Evolutionary conservation across 2,797 vertebrate genomes (phyloP), one percentile per base, ranked within the genome.

Genomic region (Molossus molossus): DNA sequence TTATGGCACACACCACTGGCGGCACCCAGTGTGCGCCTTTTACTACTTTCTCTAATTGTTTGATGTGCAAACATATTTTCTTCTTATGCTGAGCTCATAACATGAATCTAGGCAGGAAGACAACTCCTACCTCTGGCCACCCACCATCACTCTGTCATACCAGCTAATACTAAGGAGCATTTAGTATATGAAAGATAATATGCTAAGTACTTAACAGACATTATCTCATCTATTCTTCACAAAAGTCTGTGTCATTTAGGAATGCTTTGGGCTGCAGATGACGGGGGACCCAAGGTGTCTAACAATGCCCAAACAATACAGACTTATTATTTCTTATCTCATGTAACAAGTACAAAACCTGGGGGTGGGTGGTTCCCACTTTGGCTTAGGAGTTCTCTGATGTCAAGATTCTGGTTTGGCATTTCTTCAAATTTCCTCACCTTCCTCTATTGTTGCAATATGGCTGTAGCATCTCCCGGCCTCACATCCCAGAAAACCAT

Each of bases 251-350:
- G 20, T 85, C 69, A 50, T 37, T 80, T 70, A 80, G 55, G n/a
- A 86, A 45, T 50, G 15, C n/a, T 90, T 80, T 86, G 70, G 57
- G 17, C 58, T 91, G 11, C 14, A 91, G 86, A 65, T 64, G 37
- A 73, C 50, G 62, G 58, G 69, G 21, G 17, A 79, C 1, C 3
- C 1, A 50, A 37, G 1, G 2, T 82, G 57, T 85, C 57, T 77
- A 60, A 79, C 14, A 67, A 69, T 75, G 40, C 29, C 90, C 70
- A 91, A 70, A 45, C 3, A 73, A 33, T 40, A 45, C 7, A 60
- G 37, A 67, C 6, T 57, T 45, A 37, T 14, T 87, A 69, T 75
- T 69, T 69, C 64, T 65, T 33, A 85, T 62, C 17, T 91, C 45
- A 37, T 15, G n/a, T 37, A 72, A 27, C 3, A 77, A 48, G 4